Base-by-base conservation (phyloP, 2,797 vertebrate species). In the Sebastes oblongus region DNA sequence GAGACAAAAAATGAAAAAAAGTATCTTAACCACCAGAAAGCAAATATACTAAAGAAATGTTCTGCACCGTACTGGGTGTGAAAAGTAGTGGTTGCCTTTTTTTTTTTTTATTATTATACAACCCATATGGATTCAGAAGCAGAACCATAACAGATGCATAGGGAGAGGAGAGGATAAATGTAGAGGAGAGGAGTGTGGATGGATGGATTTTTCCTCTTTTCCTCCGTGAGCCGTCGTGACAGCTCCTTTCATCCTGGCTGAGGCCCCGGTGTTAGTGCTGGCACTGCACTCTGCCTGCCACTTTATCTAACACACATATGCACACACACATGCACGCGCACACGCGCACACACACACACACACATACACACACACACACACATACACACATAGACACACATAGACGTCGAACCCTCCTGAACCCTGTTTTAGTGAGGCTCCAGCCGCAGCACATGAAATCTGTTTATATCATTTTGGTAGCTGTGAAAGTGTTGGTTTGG, bases 231-330 rank as follows among this genome's bases (percentile, higher is more conserved):
- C 92, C 87, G 77, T 93, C 92, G 75, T 95, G 95, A 96, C 95
- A 95, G 94, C 91, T 95, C 91, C 94, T 95, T 95, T 95, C 94
- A 95, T 95, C 92, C 94, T 86, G 89, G 85, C 94, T 87, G 90
- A 93, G 93, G 91, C 93, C 93, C 90, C 62, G 72, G 93, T 92
- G 93, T 95, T 95, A 94, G 92, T 93, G 91, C 93, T 95, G 95
- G 94, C 94, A 91, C 86, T 85, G 89, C 89, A 86, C 86, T 91
- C 89, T 90, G 91, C 88, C 89, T 89, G 87, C 89, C 89, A 86
- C 88, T 94, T 93, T 94, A 92, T 93, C 89, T 80, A 59, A 80
- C 84, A 74, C 80, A 66, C 78, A 42, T 46, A 8, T 0, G 14
- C 54, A 72, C 70, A 74, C 76, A 72, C 75, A 34, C 32, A 3